Evolutionary conservation across 2,888 invertebrate genomes (phyloP), one percentile per base, ranked within the genome.

Genomic region (Melieria crassipennis): DNA sequence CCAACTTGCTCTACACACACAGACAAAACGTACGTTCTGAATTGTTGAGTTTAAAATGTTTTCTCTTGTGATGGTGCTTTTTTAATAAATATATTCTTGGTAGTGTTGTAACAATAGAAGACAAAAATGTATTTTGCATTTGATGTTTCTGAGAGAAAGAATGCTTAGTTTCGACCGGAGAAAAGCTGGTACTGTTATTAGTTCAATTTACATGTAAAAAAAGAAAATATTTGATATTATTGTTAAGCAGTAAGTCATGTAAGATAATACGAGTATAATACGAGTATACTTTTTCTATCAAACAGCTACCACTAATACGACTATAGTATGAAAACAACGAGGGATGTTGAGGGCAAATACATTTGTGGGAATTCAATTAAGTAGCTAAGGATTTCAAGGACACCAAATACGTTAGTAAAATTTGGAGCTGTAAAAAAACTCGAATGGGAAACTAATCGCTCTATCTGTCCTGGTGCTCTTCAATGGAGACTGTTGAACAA

Each of bases 111-210:
- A 52, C 62, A 30, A 30, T 30, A 56, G 61, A 56, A 47, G 55
- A 16, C 46, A 63, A 61, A 70, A 43, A 45, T 66, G 42, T 52
- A 55, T 30, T 30, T 30, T 30, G 30, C 30, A 30, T 2, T 30
- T 30, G 30, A 1, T 30, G 30, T 30, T 30, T 30, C 30, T 47
- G 56, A 66, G 58, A 56, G 46, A 65, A 65, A 58, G 43, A 61
- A 68, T 79, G 65, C 81, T 89, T 90, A 90, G 84, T 89, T 88
- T 88, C 90, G 89, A 88, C 90, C 90, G 88, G 90, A 89, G 89
- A 90, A 90, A 88, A 90, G 90, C 89, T 90, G 90, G 87, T 89
- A 89, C 90, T 91, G 90, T 85, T 90, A 90, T 88, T 84, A 80
- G 80, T 57, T 88, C 75, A 79, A 60, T 81, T 79, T 80, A 79